These are phyloP conservation scores for Rhea americana DNA, from an alignment of 2,113 vertebrate genomes.

Conservation along the genomic window DNA sequence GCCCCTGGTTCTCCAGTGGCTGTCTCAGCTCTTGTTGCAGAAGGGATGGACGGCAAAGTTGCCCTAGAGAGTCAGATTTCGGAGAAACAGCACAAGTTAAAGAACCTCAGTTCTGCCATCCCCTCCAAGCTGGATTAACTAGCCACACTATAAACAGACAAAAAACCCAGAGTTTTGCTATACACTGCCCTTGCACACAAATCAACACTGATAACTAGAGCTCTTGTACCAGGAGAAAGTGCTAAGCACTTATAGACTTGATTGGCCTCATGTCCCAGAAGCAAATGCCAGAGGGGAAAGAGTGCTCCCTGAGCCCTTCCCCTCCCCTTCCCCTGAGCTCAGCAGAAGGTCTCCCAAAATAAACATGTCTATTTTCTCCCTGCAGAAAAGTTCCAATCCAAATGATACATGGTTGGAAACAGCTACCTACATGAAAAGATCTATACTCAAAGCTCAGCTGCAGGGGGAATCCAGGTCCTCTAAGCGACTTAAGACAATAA, in stretches of 20 bases:
- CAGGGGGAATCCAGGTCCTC: not conserved
- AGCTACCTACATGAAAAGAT: not conserved
- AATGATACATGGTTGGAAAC: not conserved
- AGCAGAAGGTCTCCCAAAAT: not conserved
- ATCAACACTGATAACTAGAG: not conserved
- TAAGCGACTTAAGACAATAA: not conserved
- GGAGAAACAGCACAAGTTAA: not conserved
- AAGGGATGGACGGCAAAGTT: not conserved
- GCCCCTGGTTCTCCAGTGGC: not conserved
- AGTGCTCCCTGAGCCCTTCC: accelerated
- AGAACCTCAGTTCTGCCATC: not conserved
- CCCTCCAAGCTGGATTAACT: not conserved
- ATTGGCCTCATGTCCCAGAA: not conserved
- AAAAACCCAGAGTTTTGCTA: not conserved
- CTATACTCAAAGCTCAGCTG: not conserved
- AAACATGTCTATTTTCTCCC: not conserved
- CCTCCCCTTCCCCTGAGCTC: not conserved
- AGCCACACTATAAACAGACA: not conserved
- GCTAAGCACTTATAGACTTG: not conserved
- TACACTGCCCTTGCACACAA: not conserved
- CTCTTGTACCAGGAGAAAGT: not conserved
- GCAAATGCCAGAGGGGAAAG: not conserved
- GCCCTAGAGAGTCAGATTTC: not conserved
- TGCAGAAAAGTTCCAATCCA: not conserved
- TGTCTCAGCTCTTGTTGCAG: not conserved